These are phyloP conservation scores for Tenebrio molitor DNA, from an alignment of 1,140 invertebrate species.

Conservation along the genomic window DNA sequence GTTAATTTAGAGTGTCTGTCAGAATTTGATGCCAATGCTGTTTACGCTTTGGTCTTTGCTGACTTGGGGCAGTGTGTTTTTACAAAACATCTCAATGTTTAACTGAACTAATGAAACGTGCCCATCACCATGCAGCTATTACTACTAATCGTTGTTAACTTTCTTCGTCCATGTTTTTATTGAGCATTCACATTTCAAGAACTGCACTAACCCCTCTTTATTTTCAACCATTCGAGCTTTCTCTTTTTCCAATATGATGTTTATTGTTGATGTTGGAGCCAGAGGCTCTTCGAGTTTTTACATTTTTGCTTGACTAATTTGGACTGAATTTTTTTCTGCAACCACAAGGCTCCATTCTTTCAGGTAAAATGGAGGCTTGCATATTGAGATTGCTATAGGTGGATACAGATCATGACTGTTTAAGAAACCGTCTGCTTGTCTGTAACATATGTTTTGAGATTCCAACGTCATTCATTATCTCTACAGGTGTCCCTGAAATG, in stretches of 20 bases:
- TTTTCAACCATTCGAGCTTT: slow-evolving; percentile 15
- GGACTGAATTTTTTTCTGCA: slow-evolving; percentile 68
- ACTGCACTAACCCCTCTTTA: slow-evolving; percentile 23
- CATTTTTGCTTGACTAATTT: slow-evolving; percentile 59
- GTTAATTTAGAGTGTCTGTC: slow-evolving; percentile 27
- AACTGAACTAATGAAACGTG: slow-evolving; percentile 47
- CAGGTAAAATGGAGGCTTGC: slow-evolving; percentile 75
- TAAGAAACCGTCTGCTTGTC: slow-evolving; percentile 58
- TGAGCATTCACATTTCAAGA: slow-evolving; percentile 24
- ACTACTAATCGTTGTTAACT: slow-evolving; percentile 12
- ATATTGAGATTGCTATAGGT: slow-evolving; percentile 66
- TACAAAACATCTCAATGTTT: slow-evolving; percentile 25
- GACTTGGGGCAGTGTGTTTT: slow-evolving; percentile 37
- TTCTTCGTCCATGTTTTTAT: slow-evolving; percentile 7
- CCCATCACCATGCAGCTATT: slow-evolving; percentile 30
- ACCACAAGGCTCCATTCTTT: slow-evolving; percentile 80
- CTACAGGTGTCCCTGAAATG: too few relatives aligned
- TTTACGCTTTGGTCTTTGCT: slow-evolving; percentile 48
- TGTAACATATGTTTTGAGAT: slow-evolving; percentile 58
- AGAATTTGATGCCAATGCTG: slow-evolving; percentile 45
- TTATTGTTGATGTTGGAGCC: slow-evolving; percentile 31
- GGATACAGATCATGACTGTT: slow-evolving; percentile 57
- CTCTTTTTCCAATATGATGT: slow-evolving; percentile 17
- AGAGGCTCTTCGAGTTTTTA: slow-evolving; percentile 26
- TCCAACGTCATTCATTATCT: slow-evolving; percentile 1